A percentile compares a stretch with the other conserved stretches of the same genome.
These are phyloP conservation scores for Oscheius onirici DNA, from an alignment of 2,888 invertebrate genomes.

Conservation along the genomic window DNA sequence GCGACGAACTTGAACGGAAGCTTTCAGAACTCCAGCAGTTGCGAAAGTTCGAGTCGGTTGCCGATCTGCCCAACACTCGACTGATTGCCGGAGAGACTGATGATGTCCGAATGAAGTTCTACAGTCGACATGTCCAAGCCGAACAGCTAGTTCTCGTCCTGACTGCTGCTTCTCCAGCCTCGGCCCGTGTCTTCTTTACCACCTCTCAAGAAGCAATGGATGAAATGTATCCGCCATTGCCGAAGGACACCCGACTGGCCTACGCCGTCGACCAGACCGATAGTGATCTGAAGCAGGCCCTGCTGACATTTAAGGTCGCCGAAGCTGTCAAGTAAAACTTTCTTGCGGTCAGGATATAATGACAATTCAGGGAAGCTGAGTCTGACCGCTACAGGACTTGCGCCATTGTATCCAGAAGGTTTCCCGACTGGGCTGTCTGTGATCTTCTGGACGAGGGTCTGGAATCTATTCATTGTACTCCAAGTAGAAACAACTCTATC, in stretches of 20 bases:
- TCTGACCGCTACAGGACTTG: conserved; percentile 55
- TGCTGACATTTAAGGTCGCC: conserved; percentile 52
- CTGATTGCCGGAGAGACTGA: conserved; percentile 62
- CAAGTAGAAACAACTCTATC: conserved; percentile 51
- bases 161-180: conserved; percentile 33
- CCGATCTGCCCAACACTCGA: conserved; percentile 2
- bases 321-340: conserved; percentile 37
- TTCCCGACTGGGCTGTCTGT: conserved; percentile 55
- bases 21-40: conserved; percentile 12
- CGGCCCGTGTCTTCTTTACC: conserved; percentile 49
- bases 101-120: conserved; percentile 60
- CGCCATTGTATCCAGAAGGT: conserved; percentile 47
- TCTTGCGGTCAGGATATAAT: neutral
- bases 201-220: conserved; percentile 42
- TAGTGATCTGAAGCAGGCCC: conserved; percentile 28
- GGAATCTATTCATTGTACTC: conserved; percentile 61
- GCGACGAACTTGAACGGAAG: neutral
- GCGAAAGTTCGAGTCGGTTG: conserved; percentile 8
- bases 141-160: conserved; percentile 31
- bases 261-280: conserved; percentile 36
- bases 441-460: conserved; percentile 58
- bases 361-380: conserved; percentile 21
- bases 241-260: conserved; percentile 54
- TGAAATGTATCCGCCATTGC: conserved; percentile 59
- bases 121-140: conserved; percentile 38